Conservation (phyloP, 2,797 vertebrate genomes). For the Poecilia gillii region DNA sequence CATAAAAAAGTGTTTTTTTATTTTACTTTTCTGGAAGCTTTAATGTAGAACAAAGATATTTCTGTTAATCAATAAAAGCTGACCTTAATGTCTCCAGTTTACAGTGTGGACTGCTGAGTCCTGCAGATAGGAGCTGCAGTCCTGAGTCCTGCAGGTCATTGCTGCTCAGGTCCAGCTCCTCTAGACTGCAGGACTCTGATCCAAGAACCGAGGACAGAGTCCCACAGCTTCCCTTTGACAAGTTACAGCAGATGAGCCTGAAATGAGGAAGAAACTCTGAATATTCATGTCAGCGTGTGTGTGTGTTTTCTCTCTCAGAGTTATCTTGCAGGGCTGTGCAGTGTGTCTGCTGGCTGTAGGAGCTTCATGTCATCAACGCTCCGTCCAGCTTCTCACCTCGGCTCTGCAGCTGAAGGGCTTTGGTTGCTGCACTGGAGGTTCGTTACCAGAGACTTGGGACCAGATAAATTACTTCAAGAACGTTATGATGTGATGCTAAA, state of each 20-base stretch:
- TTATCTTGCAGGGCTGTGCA: not conserved
- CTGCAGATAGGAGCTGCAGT: not conserved
- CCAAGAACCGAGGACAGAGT: not conserved
- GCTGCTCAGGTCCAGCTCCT: conserved; percentile 1
- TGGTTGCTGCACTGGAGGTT: too few relatives aligned
- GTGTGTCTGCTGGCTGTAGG: not conserved
- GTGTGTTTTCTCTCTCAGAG: not conserved
- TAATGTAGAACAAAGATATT: too few relatives aligned
- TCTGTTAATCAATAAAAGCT: too few relatives aligned
- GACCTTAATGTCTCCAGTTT: conserved; percentile 3
- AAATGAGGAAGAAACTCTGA: not conserved
- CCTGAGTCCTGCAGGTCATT: not conserved
- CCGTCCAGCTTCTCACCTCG: too few relatives aligned
- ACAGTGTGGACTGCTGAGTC: too few relatives aligned
- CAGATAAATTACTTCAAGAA: too few relatives aligned
- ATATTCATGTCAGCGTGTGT: too few relatives aligned
- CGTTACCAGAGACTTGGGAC: too few relatives aligned
- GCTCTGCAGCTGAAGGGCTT: too few relatives aligned
- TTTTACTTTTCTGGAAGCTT: too few relatives aligned
- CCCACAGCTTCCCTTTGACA: not conserved
- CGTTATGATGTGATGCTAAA: too few relatives aligned
- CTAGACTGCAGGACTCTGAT: not conserved
- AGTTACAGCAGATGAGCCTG: not conserved
- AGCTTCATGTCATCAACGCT: not conserved
- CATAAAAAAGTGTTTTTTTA: too few relatives aligned